Percentiles rank a stretch among this genome's conserved stretches.
These are phyloP conservation scores for Charanyca ferruginea DNA, from an alignment of 2,888 invertebrate genomes.

Conservation along the genomic window DNA sequence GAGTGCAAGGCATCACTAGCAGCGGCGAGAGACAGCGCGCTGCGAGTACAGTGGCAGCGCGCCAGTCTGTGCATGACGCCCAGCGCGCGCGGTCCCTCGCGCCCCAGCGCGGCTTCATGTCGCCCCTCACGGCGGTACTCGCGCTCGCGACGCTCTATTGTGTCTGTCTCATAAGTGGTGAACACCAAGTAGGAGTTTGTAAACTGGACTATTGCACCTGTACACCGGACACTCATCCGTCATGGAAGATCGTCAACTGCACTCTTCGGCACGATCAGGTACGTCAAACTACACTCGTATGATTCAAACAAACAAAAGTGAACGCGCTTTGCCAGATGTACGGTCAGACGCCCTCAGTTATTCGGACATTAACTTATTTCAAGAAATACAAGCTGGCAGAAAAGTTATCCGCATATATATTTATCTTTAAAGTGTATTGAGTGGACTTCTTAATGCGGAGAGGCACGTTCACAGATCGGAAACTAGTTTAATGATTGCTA, in stretches of 20 bases:
- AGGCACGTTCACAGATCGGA: constrained; percentile 17
- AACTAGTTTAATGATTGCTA: constrained; percentile 49
- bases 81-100: constrained; percentile 79
- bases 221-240: constrained; percentile 88
- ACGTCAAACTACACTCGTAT: constrained; percentile 66
- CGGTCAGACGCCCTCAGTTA: constrained; percentile 53
- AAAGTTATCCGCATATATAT: constrained; percentile 42
- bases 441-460: constrained; percentile 9
- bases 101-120: constrained; percentile 85
- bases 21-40: constrained; percentile 66
- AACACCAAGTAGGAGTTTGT: constrained; percentile 85
- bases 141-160: constrained; percentile 90
- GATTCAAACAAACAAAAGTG: constrained; percentile 72
- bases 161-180: constrained; percentile 74
- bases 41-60: constrained; percentile 55
- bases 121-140: constrained; percentile 80
- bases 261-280: constrained; percentile 92
- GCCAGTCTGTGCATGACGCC: constrained; percentile 82
- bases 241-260: constrained; percentile 93
- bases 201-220: constrained; percentile 91
- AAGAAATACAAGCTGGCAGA: constrained; percentile 50
- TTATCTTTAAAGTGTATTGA: constrained; percentile 25
- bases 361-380: constrained; percentile 59
- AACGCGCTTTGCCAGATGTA: constrained; percentile 71
- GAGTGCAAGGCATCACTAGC: constrained; percentile 77